phyloP scores from a whole-genome alignment of 2,888 invertebrate genomes.

The Zonitis immaculata region DNA sequence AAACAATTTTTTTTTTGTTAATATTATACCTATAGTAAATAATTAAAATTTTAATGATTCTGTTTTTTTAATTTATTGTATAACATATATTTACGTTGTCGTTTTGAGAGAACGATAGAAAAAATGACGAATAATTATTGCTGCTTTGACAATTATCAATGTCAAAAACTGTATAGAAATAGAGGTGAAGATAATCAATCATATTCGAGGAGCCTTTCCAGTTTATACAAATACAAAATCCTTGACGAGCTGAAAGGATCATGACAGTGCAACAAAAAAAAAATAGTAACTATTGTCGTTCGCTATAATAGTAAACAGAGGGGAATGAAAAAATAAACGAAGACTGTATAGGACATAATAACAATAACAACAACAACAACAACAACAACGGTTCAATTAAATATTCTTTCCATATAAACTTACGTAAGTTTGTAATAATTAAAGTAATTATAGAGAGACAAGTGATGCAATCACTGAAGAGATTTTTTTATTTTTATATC shows the following conservation, averaged over 20 bases:
- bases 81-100: no score
- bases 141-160: slow-evolving; percentile 14
- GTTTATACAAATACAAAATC: slow-evolving; percentile 20
- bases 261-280: slow-evolving; percentile 22
- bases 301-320: slow-evolving; percentile 5
- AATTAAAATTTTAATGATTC: no score
- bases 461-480: slow-evolving; percentile 40
- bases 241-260: slow-evolving; percentile 22
- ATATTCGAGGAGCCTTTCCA: slow-evolving; percentile 12
- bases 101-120: neutral
- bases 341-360: slow-evolving; percentile 10
- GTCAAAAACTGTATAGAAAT: slow-evolving; percentile 15
- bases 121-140: slow-evolving; percentile 3
- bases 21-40: no score
- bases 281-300: slow-evolving; percentile 19
- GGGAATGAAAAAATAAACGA: slow-evolving; percentile 13
- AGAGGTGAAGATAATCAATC: slow-evolving; percentile 16
- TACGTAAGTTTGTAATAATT: slow-evolving; percentile 40
- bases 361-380: neutral
- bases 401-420: slow-evolving; percentile 38
- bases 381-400: slow-evolving; percentile 32
- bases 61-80: no score
- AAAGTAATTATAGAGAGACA: slow-evolving; percentile 41
- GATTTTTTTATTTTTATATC: no score
- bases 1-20: neutral